Percentiles rank a stretch among this genome's conserved stretches.
phyloP scores from a whole-genome alignment of 2,113 vertebrate genomes.

The Leucoraja erinaceus region DNA sequence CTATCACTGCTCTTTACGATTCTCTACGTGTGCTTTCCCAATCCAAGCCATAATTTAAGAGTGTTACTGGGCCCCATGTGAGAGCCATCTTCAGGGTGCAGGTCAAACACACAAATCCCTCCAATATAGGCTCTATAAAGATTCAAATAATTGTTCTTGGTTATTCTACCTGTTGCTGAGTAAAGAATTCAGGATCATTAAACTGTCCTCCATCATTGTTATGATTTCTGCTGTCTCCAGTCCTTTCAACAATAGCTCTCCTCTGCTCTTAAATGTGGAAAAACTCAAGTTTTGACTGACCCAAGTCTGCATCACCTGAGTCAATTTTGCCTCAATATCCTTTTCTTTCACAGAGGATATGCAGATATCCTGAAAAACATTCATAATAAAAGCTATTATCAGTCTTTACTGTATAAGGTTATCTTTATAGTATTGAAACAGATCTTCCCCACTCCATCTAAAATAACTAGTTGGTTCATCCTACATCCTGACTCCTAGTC shows the following conservation, averaged over 20 bases:
- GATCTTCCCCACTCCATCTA: neutral
- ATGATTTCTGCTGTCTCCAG: conserved; percentile 59
- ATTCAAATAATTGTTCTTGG: neutral
- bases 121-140: neutral
- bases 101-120: no score
- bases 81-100: no score
- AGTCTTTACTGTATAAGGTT: neutral
- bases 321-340: conserved; percentile 65
- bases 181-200: conserved; percentile 64
- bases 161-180: conserved; percentile 60
- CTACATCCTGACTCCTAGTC: no score
- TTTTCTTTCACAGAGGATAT: conserved; percentile 69
- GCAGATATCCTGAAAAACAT: conserved; percentile 61
- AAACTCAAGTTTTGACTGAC: conserved; percentile 59
- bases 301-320: conserved; percentile 58
- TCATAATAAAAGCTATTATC: neutral
- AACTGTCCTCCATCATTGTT: conserved; percentile 62
- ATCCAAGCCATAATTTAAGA: no score
- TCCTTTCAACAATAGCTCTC: conserved; percentile 63
- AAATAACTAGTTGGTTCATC: no score
- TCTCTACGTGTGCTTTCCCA: no score
- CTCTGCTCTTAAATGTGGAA: conserved; percentile 58
- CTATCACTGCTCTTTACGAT: no score
- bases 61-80: no score
- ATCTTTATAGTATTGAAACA: neutral